Percentiles rank a stretch among this genome's conserved stretches.
These are phyloP conservation scores for Bedellia somnulentella DNA, from an alignment of 2,888 invertebrate species.

Conservation along the genomic window DNA sequence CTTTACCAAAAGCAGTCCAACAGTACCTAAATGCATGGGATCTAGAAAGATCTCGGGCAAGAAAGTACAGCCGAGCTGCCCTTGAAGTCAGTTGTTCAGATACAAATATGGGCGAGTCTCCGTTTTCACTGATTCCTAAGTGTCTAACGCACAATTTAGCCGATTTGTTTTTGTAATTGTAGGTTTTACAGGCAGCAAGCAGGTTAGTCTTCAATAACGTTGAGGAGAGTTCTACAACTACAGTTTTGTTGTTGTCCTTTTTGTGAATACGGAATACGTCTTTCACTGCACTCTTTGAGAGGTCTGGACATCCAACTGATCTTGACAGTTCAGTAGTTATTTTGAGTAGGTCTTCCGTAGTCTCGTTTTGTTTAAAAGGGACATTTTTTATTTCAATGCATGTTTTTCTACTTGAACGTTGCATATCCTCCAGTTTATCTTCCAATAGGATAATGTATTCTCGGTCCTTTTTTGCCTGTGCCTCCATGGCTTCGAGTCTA, in stretches of 20 bases:
- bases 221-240: slow-evolving; percentile 5
- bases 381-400: slow-evolving; percentile 12
- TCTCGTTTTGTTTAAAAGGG: slow-evolving; percentile 7
- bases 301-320: slow-evolving; percentile 6
- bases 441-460: slow-evolving; percentile 8
- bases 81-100: too few relatives aligned
- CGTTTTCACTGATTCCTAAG: slow-evolving; percentile 5
- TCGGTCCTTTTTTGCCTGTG: slow-evolving; percentile 5
- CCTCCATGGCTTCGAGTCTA: slow-evolving; percentile 6
- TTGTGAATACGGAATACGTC: slow-evolving; percentile 9
- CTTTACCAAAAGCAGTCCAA: slow-evolving; percentile 9
- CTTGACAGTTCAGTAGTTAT: slow-evolving; percentile 7
- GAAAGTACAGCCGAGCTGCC: slow-evolving; percentile 1
- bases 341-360: slow-evolving; percentile 9
- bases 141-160: slow-evolving; percentile 10
- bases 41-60: slow-evolving; percentile 1
- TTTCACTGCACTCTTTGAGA: slow-evolving; percentile 8
- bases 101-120: slow-evolving; percentile 1
- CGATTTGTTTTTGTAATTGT: slow-evolving; percentile 10
- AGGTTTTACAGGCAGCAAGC: slow-evolving; percentile 8
- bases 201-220: slow-evolving; percentile 7
- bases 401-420: slow-evolving; percentile 6
- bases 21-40: slow-evolving; percentile 6
- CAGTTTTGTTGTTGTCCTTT: slow-evolving; percentile 3
- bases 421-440: slow-evolving; percentile 9